Evolutionary conservation across 2,888 invertebrate genomes (phyloP).

Genomic region (Macrostomum cliftonense): DNA sequence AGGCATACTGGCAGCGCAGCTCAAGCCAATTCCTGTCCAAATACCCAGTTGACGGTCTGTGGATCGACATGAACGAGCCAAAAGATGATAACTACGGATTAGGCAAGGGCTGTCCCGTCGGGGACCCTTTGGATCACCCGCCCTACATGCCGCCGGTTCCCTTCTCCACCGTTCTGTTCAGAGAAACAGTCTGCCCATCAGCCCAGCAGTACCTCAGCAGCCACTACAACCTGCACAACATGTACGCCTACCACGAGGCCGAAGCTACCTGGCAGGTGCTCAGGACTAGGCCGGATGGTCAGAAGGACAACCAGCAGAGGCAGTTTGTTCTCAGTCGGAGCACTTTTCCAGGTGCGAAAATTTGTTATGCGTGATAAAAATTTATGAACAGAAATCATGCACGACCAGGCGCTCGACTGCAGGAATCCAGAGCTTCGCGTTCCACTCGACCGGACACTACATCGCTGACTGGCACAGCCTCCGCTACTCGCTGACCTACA

Average conservation of each 20-base stretch:
- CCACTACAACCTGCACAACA: conserved; percentile 27
- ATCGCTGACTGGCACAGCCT: conserved; percentile 40
- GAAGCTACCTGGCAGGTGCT: conserved; percentile 16
- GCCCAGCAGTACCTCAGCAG: conserved; percentile 19
- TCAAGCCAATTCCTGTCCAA: no score
- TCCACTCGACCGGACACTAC: conserved; percentile 34
- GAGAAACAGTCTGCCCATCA: conserved; percentile 25
- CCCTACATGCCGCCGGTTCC: conserved; percentile 23
- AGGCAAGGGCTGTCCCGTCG: conserved; percentile 20
- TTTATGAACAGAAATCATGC: no score
- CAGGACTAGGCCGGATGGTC: conserved; percentile 12
- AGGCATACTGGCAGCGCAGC: no score
- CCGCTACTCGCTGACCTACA: conserved; percentile 43
- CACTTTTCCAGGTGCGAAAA: neutral
- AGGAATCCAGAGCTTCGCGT: conserved; percentile 22
- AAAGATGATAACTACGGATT: conserved; percentile 33
- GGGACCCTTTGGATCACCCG: conserved; percentile 21
- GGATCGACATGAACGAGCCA: conserved; percentile 37
- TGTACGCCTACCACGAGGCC: conserved; percentile 25
- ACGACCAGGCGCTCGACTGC: no score
- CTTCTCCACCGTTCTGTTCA: conserved; percentile 16
- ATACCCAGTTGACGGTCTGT: conserved; percentile 27
- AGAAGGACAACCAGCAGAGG: conserved; percentile 13
- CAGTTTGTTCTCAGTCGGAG: conserved; percentile 18
- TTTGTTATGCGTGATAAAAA: no score